Evolutionary conservation across 2,113 vertebrate genomes (phyloP), one percentile per base, ranked within the genome.

Genomic region (Danionella cerebrum): DNA sequence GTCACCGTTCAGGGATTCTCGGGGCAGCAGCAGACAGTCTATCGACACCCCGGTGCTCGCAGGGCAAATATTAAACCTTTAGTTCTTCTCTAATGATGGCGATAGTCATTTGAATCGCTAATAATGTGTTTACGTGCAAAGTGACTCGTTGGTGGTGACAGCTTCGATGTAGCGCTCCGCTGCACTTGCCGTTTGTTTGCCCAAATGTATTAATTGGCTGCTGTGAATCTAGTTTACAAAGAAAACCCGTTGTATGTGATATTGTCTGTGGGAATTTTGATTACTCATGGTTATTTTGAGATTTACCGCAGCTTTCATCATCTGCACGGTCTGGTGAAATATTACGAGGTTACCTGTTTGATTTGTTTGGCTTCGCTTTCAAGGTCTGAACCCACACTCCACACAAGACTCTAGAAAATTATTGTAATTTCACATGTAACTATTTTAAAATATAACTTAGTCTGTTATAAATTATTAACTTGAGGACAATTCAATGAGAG

Each of bases 31-130:
- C 78, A 59, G 74, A 58, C 79, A 76, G 55, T 42, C 44, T 12
- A 69, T 38, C 62, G 66, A 76, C 73, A 60, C 25, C 44, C 42
- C 14, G 7, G 69, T 18, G 58, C 19, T 54, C 18, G 51, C 47
- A 68, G 62, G 65, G 66, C 67, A 77, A 41, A 67, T 67, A 76
- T 72, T 69, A 70, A 70, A 84, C 79, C 72, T 72, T 79, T 79
- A 74, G 72, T 55, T 76, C 77, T 54, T 69, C 73, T 45, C 59
- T 83, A 84, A 83, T 81, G 82, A 81, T 76, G 63, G 77, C 78
- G 81, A 62, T 74, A 50, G 36, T 35, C 70, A 69, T 62, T 70
- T 55, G 25, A 79, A 66, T 75, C 74, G 12, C 58, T 33, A 64
- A 78, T 76, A 70, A 79, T 64, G 39, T 21, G 29, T 64, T 48